Evolutionary conservation across 2,888 invertebrate genomes (phyloP).

Genomic region (Dichetophora obliterata): DNA sequence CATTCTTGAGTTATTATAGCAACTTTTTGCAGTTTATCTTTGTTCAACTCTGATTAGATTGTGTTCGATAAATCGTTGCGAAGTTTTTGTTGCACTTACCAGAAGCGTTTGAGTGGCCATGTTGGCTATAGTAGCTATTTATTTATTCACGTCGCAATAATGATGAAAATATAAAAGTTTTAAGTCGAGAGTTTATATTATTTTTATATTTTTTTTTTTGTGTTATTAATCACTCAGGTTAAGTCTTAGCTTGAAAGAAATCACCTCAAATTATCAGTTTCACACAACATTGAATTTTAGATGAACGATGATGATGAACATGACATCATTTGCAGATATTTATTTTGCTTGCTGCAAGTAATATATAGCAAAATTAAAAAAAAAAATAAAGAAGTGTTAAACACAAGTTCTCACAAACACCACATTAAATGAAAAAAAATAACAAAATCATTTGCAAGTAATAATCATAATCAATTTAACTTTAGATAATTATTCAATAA

Average conservation of each 20-base stretch:
- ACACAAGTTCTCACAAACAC: neutral
- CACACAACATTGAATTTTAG: neutral
- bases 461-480: neutral
- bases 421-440: slow-evolving; percentile 7
- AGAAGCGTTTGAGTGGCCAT: slow-evolving; percentile 18
- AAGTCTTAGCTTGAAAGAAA: neutral
- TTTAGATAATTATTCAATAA: neutral
- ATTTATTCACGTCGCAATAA: neutral
- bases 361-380: neutral
- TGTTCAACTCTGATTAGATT: neutral
- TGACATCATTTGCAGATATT: slow-evolving; percentile 36
- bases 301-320: slow-evolving; percentile 28
- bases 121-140: neutral
- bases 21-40: neutral
- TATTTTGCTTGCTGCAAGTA: neutral
- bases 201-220: neutral
- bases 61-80: neutral
- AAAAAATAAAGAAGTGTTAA: neutral
- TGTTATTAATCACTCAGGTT: neutral
- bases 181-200: neutral
- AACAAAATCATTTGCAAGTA: neutral
- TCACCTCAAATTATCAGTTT: slow-evolving; percentile 16
- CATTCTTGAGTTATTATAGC: neutral
- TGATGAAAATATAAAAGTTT: neutral
- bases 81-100: slow-evolving; percentile 15